Base-by-base conservation (phyloP, 2,113 vertebrate genomes). In the Taurulus bubalis region DNA sequence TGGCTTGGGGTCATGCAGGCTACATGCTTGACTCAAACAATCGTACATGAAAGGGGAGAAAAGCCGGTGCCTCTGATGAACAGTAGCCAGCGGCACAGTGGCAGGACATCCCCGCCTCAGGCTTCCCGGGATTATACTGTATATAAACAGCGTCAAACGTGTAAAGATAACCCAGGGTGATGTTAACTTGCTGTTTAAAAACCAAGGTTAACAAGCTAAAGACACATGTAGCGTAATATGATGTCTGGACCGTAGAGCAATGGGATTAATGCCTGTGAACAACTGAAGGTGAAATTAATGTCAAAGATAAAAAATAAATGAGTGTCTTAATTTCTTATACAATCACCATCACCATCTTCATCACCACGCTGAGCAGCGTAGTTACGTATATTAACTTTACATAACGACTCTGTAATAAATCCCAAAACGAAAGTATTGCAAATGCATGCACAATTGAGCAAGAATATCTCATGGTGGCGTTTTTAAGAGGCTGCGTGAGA, bases 81-180 rank as follows among this genome's bases (percentile, higher is more conserved):
- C 15, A 77, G 62, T 26, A 75, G 75, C 68, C 65, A 78, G 77
- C 68, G 60, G 8, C 49, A 49, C 60, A 32, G 67, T 58, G 18
- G 38, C 66, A 38, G 47, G 56, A 77, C 64, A 51, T 70, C n/a
- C 36, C 62, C 3, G n/a, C 85, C 83, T 71, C 40, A 3, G 88
- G 85, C 67, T 47, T 55, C 64, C n/a, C 10, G 45, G 34, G 70
- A 73, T 79, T 78, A 79, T 70, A 36, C 8, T 36, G 8, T 36
- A 79, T 71, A 71, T 65, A 64, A 82, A 81, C 67, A 38, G 49
- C 66, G 68, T 76, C 62, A 78, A 58, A 75, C 30, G 42, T 28
- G 67, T 49, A 42, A 64, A 65, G 75, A 77, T 79, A 75, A 77
- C 79, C 51, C 18, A 20, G 56, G 18, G 68, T 49, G 3, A 24